Evolutionary conservation across 1,140 invertebrate species (phyloP).

Genomic region (Drosophila serrata): DNA sequence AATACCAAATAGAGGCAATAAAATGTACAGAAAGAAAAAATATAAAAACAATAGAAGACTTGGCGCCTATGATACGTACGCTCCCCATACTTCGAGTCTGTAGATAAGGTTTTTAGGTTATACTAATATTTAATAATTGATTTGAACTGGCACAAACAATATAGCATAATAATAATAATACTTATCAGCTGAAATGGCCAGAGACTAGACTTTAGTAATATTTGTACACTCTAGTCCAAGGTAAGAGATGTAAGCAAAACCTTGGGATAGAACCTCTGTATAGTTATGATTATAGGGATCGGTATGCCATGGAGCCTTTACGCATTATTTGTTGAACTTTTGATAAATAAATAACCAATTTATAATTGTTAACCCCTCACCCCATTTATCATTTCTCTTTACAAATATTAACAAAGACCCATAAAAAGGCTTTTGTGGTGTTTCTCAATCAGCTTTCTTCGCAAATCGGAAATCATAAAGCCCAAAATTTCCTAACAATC

Average conservation of each 20-base stretch:
- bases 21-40: background rate
- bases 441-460: background rate
- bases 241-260: slow-evolving; percentile 31
- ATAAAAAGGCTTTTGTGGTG: too few relatives aligned
- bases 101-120: slow-evolving; percentile 49
- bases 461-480: slow-evolving; percentile 16
- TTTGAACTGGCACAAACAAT: slow-evolving; percentile 39
- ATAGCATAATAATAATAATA: background rate
- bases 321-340: background rate
- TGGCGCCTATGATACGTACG: slow-evolving; percentile 37
- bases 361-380: background rate
- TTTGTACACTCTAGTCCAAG: slow-evolving; percentile 8
- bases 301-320: too few relatives aligned
- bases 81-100: slow-evolving; percentile 4
- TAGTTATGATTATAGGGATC: background rate
- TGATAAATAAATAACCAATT: background rate
- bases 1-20: slow-evolving; percentile 4
- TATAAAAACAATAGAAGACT: slow-evolving; percentile 11
- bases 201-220: slow-evolving; percentile 9
- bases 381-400: background rate
- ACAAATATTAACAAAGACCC: slow-evolving; percentile 5
- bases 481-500: slow-evolving; percentile 35
- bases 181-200: slow-evolving; percentile 43
- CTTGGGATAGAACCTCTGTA: background rate
- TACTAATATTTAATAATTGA: slow-evolving; percentile 51